Evolutionary conservation across 2,113 vertebrate genomes (phyloP).

Genomic region (Tychaedon coryphoeus): DNA sequence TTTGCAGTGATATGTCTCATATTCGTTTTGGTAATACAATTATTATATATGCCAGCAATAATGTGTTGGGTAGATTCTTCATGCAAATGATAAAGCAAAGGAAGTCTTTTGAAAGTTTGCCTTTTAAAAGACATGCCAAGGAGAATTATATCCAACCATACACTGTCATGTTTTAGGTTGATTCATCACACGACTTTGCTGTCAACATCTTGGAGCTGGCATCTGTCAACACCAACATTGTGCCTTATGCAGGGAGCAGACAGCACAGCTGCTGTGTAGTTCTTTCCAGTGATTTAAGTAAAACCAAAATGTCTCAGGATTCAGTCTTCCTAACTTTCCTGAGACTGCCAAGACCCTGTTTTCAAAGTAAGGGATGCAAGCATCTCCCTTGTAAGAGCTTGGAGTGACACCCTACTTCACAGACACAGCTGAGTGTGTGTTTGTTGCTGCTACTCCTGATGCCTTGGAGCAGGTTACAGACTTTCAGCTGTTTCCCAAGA

Average conservation of each 20-base stretch:
- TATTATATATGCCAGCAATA: neutral
- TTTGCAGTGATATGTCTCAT: neutral
- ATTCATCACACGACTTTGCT: neutral
- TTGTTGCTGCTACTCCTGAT: neutral
- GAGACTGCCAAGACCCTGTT: neutral
- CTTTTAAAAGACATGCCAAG: neutral
- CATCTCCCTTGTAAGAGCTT: neutral
- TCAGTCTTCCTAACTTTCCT: neutral
- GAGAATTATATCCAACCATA: neutral
- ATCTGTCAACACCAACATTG: neutral
- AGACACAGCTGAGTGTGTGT: neutral
- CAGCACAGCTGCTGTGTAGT: neutral
- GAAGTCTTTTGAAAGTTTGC: neutral
- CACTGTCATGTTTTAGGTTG: neutral
- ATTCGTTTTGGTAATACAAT: neutral
- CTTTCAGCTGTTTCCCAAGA: neutral
- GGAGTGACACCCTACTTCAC: accelerated
- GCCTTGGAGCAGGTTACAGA: neutral
- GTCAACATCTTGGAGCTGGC: neutral
- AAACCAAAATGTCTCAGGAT: neutral
- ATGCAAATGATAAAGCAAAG: neutral
- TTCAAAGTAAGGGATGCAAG: neutral
- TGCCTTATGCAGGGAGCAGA: neutral
- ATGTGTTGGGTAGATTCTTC: neutral
- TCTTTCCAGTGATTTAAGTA: neutral